Base-by-base conservation (phyloP, 2,797 vertebrate species). In the Alectoris magna region DNA sequence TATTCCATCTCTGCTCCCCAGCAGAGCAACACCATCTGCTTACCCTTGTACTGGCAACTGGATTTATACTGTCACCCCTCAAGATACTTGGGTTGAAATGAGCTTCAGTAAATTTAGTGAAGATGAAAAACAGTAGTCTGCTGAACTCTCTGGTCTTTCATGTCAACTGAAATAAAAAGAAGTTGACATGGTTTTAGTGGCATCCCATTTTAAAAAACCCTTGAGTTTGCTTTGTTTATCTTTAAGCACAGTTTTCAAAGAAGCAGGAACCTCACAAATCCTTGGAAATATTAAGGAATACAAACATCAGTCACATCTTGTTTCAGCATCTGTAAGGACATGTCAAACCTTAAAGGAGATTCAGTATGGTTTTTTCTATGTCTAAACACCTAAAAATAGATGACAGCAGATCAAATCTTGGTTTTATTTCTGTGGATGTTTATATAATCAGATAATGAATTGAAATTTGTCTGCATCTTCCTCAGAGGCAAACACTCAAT, bases 11-110 rank as follows among this genome's bases (percentile, higher is more conserved):
- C 75, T 29, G 87, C 59, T 90, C 36, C 63, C 72, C 63, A 72
- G 79, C 83, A 91, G 53, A 85, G 84, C 74, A 92, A 83, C 60
- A 66, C 88, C 87, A 79, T 94, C 95, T 95, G 89, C 77, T 87
- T 73, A 88, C 75, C 70, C 90, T 84, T 64, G 34, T 89, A 38
- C 34, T 62, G 63, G 79, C 67, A 90, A 70, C 78, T 68, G 75
- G 64, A 87, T 89, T 93, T 78, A 31, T 90, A 72, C 43, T 93
- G 74, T 95, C 84, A 78, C 43, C 17, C 6, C 43, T 92, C 46
- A 89, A 81, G 76, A 89, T 92, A 81, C 66, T 41, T 80, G 48
- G 24, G 46, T 3, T 89, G 63, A 34, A 81, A 72, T 70, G 21
- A 84, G 24, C 82, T 83, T 91, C 49, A 75, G 69, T 92, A 87